Evolutionary conservation across 2,113 vertebrate species (phyloP), one percentile per base, ranked within the genome.

Genomic region (Butorides virescens): DNA sequence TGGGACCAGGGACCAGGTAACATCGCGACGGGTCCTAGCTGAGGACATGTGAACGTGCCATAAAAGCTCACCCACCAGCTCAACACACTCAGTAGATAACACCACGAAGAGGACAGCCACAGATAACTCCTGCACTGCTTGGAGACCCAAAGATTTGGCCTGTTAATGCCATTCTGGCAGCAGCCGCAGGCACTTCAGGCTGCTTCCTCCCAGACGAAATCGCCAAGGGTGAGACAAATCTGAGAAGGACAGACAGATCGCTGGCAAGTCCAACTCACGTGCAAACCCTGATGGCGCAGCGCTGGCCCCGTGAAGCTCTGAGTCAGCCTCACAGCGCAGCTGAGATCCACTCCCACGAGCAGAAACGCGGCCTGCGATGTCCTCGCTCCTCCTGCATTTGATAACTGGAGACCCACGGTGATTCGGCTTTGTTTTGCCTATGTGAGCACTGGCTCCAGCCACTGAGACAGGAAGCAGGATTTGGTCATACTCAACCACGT

Each of bases 31-130:
- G 46, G 13, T 44, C 75, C 32, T 10, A 50, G 42, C 42, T 59
- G 61, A 49, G 53, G 55, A 15, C 3, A 27, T 0, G 10, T 39
- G 34, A n/a, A 39, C 58, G 15, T 5, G 10, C 20, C 74, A 19
- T 7, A 32, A 39, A 73, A 63, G 58, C 58, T 50, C 58, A 37
- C n/a, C 21, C 46, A 19, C n/a, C n/a, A 62, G 74, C 56, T 61
- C 56, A 37, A 16, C 3, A 4, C 27, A 8, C 3, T 30, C 20
- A 34, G 16, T 0, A 78, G 34, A 19, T 8, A 49, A 53, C 3
- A 23, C 61, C 65, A 42, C 0, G 0, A 58, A 44, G 14, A 74
- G 46, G 14, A 34, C 1, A 2, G n/a, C 7, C 78, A 67, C 46
- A 53, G 56, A 2, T 18, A 23, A 42, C 9, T 59, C 70, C 81